Evolutionary conservation across 2,888 invertebrate genomes (phyloP).

Genomic region (Andrena bucephala): DNA sequence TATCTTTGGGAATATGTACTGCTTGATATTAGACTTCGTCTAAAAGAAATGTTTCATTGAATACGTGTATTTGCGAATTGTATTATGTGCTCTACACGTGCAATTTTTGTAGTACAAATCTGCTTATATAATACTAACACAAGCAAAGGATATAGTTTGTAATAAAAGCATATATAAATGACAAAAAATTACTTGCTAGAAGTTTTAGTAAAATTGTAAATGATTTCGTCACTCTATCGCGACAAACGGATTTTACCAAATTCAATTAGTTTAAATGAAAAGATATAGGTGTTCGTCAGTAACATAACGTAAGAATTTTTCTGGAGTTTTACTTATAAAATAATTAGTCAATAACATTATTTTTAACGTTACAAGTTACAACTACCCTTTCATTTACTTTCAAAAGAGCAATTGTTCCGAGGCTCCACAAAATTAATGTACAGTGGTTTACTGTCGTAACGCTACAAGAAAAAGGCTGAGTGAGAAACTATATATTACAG

Average conservation of each 20-base stretch:
- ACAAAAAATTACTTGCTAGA: slow-evolving; percentile 5
- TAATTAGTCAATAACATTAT: neutral
- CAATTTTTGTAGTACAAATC: slow-evolving; percentile 56
- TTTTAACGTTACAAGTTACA: slow-evolving; percentile 8
- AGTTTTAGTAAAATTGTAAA: slow-evolving; percentile 15
- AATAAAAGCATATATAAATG: slow-evolving; percentile 29
- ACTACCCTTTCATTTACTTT: slow-evolving; percentile 9
- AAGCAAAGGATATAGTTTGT: slow-evolving; percentile 32
- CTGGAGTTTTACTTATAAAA: neutral
- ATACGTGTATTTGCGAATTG: slow-evolving; percentile 28
- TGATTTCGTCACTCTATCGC: slow-evolving; percentile 12
- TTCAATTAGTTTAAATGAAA: neutral
- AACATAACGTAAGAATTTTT: slow-evolving; percentile 18
- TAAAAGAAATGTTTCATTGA: slow-evolving; percentile 25
- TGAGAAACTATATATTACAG: slow-evolving; percentile 28
- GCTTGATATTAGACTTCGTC: slow-evolving; percentile 11
- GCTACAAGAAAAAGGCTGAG: slow-evolving; percentile 44
- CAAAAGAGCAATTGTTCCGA: slow-evolving; percentile 11
- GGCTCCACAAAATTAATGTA: slow-evolving; percentile 25
- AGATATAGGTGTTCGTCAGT: neutral
- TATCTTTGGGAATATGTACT: slow-evolving; percentile 30
- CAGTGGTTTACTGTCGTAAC: slow-evolving; percentile 23
- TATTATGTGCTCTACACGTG: slow-evolving; percentile 38
- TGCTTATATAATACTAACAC: slow-evolving; percentile 34
- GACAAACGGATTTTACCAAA: slow-evolving; percentile 11